Evolutionary conservation across 2,113 vertebrate species (phyloP).

Genomic region (Strix aluco): DNA sequence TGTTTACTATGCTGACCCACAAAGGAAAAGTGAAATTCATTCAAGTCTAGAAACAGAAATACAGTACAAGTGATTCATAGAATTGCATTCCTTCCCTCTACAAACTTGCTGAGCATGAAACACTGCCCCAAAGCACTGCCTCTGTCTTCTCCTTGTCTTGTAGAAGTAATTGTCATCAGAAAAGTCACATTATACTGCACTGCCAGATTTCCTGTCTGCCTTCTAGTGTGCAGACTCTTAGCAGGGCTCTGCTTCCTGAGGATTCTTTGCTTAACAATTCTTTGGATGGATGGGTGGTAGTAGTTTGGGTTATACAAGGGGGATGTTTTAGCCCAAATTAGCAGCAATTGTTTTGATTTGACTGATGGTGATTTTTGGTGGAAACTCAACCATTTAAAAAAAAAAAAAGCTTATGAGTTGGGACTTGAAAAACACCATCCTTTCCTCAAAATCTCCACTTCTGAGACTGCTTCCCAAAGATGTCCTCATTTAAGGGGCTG

Average conservation of each 20-base stretch:
- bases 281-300: neutral
- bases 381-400: neutral
- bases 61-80: constrained; percentile 67
- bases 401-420: neutral
- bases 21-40: constrained; percentile 63
- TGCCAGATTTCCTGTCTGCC: neutral
- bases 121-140: constrained; percentile 51
- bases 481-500: neutral
- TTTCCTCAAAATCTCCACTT: neutral
- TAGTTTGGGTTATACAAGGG: neutral
- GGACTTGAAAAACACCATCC: neutral
- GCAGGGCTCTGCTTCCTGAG: neutral
- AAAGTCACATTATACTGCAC: neutral
- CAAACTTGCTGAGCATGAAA: constrained; percentile 64
- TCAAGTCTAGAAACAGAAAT: constrained; percentile 65
- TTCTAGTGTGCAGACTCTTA: neutral
- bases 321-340: neutral
- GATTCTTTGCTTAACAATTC: neutral
- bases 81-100: constrained; percentile 36
- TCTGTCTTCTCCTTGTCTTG: neutral
- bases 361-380: neutral
- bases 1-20: constrained; percentile 43
- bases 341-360: neutral
- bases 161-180: neutral
- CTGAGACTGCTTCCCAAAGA: neutral